Evolutionary conservation across 2,888 invertebrate genomes (phyloP), one percentile per base, ranked within the genome.

Genomic region (Rhingia rostrata): DNA sequence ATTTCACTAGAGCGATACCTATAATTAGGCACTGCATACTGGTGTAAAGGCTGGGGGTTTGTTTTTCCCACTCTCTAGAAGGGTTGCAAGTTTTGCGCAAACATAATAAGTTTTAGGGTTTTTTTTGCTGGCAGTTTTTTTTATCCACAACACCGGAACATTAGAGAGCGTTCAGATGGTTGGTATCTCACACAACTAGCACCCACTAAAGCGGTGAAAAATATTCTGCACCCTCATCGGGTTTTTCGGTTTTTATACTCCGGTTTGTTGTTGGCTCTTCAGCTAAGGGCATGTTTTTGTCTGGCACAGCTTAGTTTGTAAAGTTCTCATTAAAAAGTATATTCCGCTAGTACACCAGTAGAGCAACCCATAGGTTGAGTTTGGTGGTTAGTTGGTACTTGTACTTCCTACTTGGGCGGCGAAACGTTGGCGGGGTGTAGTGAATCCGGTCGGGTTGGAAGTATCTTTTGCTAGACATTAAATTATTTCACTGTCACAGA

Each of bases 401-500:
- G n/a, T 35, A 64, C 49, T 69, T 72, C 78, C 64, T 64, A 51
- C 64, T 79, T 79, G 30, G 53, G n/a, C 49, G 51, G 60, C 56
- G 56, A 33, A 6, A 61, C 61, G 67, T 45, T 43, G 51, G 60
- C 56, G 49, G 41, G 6, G 67, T 67, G 67, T 45, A 14, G 37
- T 61, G 72, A 14, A 30, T 80, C 73, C 73, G 61, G 80, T 67
- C 9, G 70, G 51, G 45, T 47, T 22, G 35, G 22, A 22, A 47
- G 63, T 83, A 69, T 58, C 47, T 39, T 61, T 73, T 45, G 54
- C 53, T 61, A 74, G 84, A 80, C 84, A 80, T 75, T 79, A 84
- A 80, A 84, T 84, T 79, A 84, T 84, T 75, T 79, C 70, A 80
- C 84, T 84, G 84, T 80, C 84, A 84, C 74, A 67, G 37, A 66